Conservation (phyloP, 2,113 vertebrate genomes). For the Cinclus mexicanus region DNA sequence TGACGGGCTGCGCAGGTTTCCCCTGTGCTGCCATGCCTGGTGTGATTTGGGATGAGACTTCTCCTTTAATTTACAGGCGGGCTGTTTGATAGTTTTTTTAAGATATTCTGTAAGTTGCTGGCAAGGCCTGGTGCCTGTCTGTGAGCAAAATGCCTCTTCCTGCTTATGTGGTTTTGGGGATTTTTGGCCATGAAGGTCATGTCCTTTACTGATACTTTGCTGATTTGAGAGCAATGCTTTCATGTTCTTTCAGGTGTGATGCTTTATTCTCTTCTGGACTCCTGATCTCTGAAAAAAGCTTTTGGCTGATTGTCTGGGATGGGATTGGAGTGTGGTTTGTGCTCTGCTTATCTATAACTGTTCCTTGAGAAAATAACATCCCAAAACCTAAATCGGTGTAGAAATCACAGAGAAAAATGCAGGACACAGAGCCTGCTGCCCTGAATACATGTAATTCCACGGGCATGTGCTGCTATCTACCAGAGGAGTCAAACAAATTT, state of each 20-base stretch:
- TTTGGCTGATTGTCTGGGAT: background rate
- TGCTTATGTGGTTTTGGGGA: background rate
- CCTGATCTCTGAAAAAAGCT: background rate
- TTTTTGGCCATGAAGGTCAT: background rate
- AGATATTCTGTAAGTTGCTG: background rate
- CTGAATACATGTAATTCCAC: background rate
- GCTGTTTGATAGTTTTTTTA: background rate
- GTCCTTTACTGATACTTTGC: background rate
- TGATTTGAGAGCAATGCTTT: background rate
- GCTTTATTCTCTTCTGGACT: background rate
- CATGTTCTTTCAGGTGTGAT: background rate
- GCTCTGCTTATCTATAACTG: background rate
- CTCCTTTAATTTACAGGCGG: background rate
- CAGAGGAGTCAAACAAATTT: background rate
- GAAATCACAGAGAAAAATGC: background rate
- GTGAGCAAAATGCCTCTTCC: background rate
- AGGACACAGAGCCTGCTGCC: background rate
- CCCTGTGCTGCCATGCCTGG: background rate
- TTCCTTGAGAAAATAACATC: background rate
- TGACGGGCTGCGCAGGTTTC: background rate
- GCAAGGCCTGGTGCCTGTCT: background rate
- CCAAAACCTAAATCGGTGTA: background rate
- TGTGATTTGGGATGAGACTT: background rate
- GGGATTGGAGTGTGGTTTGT: background rate
- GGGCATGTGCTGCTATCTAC: rapidly evolving